Evolutionary conservation across 2,113 vertebrate genomes (phyloP), one percentile per base, ranked within the genome.

Genomic region (Atlantisia rogersi): DNA sequence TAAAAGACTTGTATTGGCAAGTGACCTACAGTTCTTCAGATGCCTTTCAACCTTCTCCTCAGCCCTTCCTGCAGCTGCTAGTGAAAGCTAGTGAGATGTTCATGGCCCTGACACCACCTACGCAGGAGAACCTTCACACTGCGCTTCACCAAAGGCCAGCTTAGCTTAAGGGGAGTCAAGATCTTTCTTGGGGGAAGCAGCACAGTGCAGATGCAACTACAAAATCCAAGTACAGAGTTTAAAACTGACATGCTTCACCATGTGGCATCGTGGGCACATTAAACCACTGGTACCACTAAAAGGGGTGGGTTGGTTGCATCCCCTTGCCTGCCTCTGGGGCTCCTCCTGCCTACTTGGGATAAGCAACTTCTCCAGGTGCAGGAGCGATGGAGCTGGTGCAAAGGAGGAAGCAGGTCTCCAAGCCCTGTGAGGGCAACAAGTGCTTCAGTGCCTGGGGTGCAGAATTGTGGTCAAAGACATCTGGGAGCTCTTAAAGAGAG

Each of bases 1-100:
- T 95, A 76, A 90, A 97, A 97, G 97, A 97, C 53, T 82, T 81
- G 95, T 15, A 92, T 68, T 80, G 90, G 86, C 29, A 44, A 95
- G 94, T 80, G 94, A 88, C 35, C 59, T 37, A 74, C 80, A 1
- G 90, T 79, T 95, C 96, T 97, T 91, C 91, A 90, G 68, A 86
- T 60, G 65, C 46, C 74, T 77, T 90, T 76, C 92, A 78, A 22
- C 69, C 67, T 74, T 91, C 86, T 96, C 88, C 71, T 83, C 53
- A 78, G 91, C 84, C 87, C 68, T 67, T 76, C 93, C 75, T 86
- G 73, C 50, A 82, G 70, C 31, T 88, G 79, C 85, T 88, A 60
- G 68, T 92, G 95, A 95, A 94, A 92, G 92, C 86, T 85, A 77
- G 82, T 48, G n/a, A 64, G 75, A 44, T 82, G 67, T 50, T 88